Evolutionary conservation across 2,113 vertebrate species (phyloP).

Genomic region (Rattus rattus): DNA sequence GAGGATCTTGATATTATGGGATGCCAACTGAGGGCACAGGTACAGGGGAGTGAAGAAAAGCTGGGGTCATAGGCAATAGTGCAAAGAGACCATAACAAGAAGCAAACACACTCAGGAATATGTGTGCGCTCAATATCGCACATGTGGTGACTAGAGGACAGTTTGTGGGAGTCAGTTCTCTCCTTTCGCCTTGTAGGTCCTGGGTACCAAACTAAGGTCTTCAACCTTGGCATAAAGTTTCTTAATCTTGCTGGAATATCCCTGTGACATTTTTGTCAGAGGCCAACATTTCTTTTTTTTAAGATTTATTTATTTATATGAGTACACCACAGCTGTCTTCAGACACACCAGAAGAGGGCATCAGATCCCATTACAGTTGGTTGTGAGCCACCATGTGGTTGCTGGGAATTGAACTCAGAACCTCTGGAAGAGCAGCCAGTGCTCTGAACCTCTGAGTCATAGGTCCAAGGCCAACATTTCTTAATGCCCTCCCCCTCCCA

Average conservation of each 20-base stretch:
- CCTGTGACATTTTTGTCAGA: background rate
- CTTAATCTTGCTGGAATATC: background rate
- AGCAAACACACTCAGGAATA: background rate
- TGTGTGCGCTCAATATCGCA: background rate
- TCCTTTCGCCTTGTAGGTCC: background rate
- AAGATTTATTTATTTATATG: no score
- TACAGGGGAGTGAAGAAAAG: background rate
- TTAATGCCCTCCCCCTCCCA: background rate
- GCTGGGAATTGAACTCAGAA: no score
- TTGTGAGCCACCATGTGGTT: no score
- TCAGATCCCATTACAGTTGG: no score
- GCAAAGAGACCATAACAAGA: background rate
- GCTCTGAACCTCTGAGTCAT: no score
- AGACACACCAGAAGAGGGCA: no score
- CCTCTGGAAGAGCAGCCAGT: no score
- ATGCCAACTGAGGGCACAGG: accelerated
- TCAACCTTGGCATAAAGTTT: background rate
- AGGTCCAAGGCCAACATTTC: background rate
- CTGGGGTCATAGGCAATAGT: no score
- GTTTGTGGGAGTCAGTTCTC: background rate
- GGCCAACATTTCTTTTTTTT: background rate
- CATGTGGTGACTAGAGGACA: background rate
- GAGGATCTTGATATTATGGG: background rate
- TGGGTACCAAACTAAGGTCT: background rate
- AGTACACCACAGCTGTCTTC: no score